A percentile compares a stretch with the other conserved stretches of the same genome.
phyloP scores from a whole-genome alignment of 2,797 vertebrate species.

The Carcharodon carcharias region DNA sequence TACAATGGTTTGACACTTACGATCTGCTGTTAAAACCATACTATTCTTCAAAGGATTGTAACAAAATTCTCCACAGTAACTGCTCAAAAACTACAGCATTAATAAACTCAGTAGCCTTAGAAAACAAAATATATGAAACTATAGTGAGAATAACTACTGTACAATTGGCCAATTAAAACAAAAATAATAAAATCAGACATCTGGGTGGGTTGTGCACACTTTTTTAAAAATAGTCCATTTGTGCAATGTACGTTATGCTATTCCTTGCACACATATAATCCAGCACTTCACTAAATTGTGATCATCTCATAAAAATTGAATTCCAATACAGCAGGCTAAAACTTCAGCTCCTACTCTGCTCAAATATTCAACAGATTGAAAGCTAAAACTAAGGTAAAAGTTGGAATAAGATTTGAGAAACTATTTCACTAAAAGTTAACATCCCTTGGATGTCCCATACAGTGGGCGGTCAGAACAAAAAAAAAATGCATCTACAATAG shows the following conservation, averaged over 20 bases:
- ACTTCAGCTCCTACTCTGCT: background rate
- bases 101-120: background rate
- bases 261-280: background rate
- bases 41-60: background rate
- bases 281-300: background rate
- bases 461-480: background rate
- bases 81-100: background rate
- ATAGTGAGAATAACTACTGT: background rate
- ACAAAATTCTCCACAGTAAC: background rate
- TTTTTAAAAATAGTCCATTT: background rate
- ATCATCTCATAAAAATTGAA: background rate
- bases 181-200: background rate
- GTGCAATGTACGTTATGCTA: background rate
- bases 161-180: background rate
- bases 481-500: background rate
- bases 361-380: background rate
- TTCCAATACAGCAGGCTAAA: background rate
- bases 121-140: background rate
- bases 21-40: background rate
- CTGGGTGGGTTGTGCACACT: background rate
- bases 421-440: background rate
- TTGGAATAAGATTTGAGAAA: background rate
- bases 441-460: background rate
- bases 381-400: background rate
- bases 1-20: conserved; percentile 6